Percentiles rank a stretch among this genome's conserved stretches.
Evolutionary conservation across 2,888 invertebrate genomes (phyloP).

Genomic region (Zygaena filipendulae): DNA sequence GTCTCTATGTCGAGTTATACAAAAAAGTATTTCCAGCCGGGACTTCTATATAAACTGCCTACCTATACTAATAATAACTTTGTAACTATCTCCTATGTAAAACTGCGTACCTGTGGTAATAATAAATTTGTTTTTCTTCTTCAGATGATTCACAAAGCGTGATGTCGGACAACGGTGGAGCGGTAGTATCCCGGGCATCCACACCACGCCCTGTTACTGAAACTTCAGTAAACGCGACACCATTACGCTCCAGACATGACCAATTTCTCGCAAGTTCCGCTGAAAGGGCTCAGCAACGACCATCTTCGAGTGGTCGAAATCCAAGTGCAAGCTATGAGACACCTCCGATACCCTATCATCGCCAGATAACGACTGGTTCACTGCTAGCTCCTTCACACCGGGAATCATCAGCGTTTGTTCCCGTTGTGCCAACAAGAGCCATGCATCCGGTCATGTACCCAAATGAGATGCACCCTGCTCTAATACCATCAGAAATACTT

Average conservation of each 20-base stretch:
- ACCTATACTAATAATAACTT: too few species aligned
- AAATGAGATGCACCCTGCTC: conserved; percentile 75
- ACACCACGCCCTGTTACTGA: conserved; percentile 61
- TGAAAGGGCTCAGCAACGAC: conserved; percentile 50
- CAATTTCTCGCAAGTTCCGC: conserved; percentile 69
- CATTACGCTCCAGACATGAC: conserved; percentile 68
- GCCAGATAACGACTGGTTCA: conserved; percentile 68
- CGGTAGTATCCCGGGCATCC: conserved; percentile 55
- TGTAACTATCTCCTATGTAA: too few species aligned
- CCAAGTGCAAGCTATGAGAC: conserved; percentile 70
- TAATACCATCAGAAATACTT: conserved; percentile 70
- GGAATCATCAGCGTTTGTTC: conserved; percentile 88
- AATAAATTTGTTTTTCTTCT: too few species aligned
- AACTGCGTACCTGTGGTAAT: too few species aligned
- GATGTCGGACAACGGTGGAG: conserved; percentile 61
- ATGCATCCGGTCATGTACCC: conserved; percentile 79
- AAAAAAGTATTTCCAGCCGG: too few species aligned
- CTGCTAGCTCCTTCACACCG: conserved; percentile 70
- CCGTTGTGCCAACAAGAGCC: conserved; percentile 83
- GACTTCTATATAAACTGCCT: too few species aligned
- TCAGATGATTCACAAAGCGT: conserved; percentile 42
- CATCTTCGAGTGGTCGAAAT: conserved; percentile 62
- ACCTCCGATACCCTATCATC: conserved; percentile 73
- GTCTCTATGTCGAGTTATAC: too few species aligned
- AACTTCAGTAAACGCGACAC: conserved; percentile 47